phyloP scores from a whole-genome alignment of 2,797 vertebrate genomes.

The Acrocephalus scirpaceus region DNA sequence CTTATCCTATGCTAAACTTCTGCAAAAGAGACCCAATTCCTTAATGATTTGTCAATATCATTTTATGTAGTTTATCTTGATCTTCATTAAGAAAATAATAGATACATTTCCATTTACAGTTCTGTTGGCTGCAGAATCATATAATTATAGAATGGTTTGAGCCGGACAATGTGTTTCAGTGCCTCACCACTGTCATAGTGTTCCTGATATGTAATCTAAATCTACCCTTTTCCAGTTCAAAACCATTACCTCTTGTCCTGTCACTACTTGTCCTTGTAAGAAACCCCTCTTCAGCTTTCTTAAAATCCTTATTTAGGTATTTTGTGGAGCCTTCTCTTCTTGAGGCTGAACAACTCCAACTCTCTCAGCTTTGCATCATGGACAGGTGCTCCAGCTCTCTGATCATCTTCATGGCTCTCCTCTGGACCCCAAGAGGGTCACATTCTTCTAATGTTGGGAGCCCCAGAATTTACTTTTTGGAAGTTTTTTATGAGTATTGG shows the following conservation, averaged over 20 bases:
- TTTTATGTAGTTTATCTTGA: not conserved
- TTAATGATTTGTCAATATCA: not conserved
- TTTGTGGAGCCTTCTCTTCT: not conserved
- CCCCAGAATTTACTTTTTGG: not conserved
- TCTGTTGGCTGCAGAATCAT: not conserved
- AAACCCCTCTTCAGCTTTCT: not conserved
- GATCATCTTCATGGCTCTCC: not conserved
- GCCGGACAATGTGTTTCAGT: not conserved
- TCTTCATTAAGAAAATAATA: not conserved
- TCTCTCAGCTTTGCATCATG: not conserved
- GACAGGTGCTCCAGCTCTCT: not conserved
- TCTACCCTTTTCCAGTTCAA: not conserved
- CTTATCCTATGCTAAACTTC: not conserved
- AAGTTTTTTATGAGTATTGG: not conserved
- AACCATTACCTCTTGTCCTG: not conserved
- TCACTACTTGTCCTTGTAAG: not conserved
- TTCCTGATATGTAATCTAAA: fast-evolving
- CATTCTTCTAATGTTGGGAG: not conserved
- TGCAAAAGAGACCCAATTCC: not conserved
- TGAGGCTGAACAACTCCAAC: not conserved
- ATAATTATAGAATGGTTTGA: not conserved
- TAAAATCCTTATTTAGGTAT: not conserved
- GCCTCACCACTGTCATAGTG: not conserved
- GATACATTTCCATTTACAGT: not conserved
- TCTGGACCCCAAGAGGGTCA: not conserved